Base-by-base conservation (phyloP, 2,797 vertebrate species). In the Psittacula derbiana region DNA sequence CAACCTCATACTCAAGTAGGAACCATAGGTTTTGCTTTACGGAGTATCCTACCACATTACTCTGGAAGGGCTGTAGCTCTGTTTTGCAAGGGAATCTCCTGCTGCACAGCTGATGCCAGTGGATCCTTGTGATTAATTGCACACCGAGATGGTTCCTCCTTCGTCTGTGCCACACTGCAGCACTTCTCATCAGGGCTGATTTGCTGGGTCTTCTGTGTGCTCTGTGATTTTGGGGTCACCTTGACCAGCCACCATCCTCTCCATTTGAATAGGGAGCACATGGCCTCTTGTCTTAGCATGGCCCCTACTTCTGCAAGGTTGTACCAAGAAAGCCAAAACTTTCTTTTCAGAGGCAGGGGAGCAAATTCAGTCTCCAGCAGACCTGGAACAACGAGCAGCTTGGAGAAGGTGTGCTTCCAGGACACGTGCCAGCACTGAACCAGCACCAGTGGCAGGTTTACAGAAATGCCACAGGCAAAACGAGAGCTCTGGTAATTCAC, bases 391-490 rank as follows among this genome's bases (percentile, higher is more conserved):
- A 88, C 2, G 62, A 95, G 46, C 82, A 84, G 73, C 80, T 96
- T 0, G 84, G 87, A 87, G 93, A 94, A 96, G 93, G 94, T 90
- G 89, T 96, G 87, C 95, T 96, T 94, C 70, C 92, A 93, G 92
- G 85, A 93, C 65, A 80, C 1, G 3, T 94, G 95, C 95, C 96
- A 97, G 74, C 80, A 50, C 90, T 94, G 86, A 92, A 93, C 74
- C 93, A 87, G 85, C 81, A 96, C 91, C 87, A 86, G 80, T 57
- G 60, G 89, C 93, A 91, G 89, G 38, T 93, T 96, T 95, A 94
- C 95, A 96, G 94, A 91, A 96, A 81, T 88, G 95, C 95, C 95
- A 94, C 80, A 46, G 85, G 95, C 95, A 81, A 94, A 97, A 95
- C 28, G 21, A 94, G 87, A 96, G 70, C 83, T 91, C 82, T 92